Conservation (phyloP, 2,888 invertebrate species). For the Rotaria macrura region DNA sequence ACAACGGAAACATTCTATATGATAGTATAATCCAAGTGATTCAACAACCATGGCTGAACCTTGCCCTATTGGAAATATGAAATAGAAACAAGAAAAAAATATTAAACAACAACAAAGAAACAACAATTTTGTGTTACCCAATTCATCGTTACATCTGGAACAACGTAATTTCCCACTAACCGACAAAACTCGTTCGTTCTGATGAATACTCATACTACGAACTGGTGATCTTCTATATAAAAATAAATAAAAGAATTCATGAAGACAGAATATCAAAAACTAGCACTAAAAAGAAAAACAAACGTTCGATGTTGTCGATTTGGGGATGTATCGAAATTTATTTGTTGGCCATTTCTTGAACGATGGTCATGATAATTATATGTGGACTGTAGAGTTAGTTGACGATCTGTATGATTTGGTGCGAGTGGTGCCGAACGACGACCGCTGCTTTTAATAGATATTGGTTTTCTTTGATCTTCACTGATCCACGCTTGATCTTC, state of each 20-base stretch:
- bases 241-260: background rate
- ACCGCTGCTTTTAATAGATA: background rate
- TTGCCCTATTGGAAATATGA: conserved; percentile 55
- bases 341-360: background rate
- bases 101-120: background rate
- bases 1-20: conserved; percentile 93
- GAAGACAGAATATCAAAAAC: background rate
- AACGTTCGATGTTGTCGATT: background rate
- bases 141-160: conserved; percentile 12
- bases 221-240: background rate
- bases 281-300: background rate
- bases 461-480: background rate
- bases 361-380: background rate
- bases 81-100: too few relatives aligned
- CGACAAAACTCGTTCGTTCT: background rate
- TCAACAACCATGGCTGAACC: conserved; percentile 73
- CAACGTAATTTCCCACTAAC: conserved; percentile 14
- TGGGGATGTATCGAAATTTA: background rate
- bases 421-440: background rate
- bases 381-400: background rate
- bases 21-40: conserved; percentile 83
- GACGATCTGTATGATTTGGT: background rate
- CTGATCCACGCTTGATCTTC: background rate
- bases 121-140: background rate
- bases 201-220: background rate